Conservation (phyloP, 2,113 vertebrate species). For the Oceanites oceanicus region DNA sequence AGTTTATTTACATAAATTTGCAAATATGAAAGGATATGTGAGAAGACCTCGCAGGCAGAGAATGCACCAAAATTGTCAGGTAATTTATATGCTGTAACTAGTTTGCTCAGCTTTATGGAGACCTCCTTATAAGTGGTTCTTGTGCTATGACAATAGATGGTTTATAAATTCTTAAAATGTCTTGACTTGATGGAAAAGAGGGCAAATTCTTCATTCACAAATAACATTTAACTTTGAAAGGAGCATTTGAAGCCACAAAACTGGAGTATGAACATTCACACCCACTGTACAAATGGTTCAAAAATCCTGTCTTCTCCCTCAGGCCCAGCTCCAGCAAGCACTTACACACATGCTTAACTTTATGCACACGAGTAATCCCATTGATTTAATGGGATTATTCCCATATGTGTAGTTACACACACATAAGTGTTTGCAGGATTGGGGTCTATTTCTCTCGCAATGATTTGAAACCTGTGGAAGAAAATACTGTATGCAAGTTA, state of each 20-base stretch:
- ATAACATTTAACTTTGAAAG: background rate
- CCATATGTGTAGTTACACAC: slow-evolving; percentile 47
- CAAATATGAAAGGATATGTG: background rate
- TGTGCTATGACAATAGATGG: background rate
- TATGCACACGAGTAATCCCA: slow-evolving; percentile 56
- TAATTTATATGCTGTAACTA: background rate
- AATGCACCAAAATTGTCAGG: background rate
- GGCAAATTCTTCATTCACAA: background rate
- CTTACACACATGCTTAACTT: slow-evolving; percentile 58
- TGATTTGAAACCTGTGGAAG: background rate
- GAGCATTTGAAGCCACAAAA: background rate
- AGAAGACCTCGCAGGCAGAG: background rate
- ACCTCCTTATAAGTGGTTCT: background rate
- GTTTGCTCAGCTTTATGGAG: background rate
- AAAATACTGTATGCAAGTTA: background rate
- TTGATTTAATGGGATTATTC: slow-evolving; percentile 62
- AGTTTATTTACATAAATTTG: background rate
- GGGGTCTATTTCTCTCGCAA: background rate
- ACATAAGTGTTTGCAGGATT: slow-evolving; percentile 34
- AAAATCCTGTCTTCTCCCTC: background rate
- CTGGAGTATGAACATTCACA: background rate
- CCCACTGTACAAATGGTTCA: background rate
- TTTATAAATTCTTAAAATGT: background rate
- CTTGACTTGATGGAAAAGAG: background rate
- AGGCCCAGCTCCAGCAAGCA: slow-evolving; percentile 45